Base-by-base conservation (phyloP, 2,888 invertebrate genomes). In the Vannuccia rotundouncinata region DNA sequence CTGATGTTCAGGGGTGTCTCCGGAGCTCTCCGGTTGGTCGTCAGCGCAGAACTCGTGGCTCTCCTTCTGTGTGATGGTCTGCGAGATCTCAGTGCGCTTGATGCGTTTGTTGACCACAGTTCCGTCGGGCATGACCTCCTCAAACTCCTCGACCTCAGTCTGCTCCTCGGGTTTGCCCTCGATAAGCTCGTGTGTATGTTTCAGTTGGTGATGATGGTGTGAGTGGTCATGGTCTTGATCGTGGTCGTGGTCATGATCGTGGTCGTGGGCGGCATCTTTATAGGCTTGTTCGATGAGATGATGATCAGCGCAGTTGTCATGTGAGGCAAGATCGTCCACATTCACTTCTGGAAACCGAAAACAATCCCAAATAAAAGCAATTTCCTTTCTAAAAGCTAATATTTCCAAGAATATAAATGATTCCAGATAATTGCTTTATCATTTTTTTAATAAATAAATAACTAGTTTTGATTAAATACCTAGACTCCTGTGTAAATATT, bases 161-260 rank as follows among this genome's bases (percentile, higher is more conserved):
- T 31, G 45, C 28, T 75, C 81, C 30, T 81, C 81, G n/a, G 81
- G 81, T n/a, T 79, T 60, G 22, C 79, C 60, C 22, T 79, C 60
- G 30, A 79, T 74, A 1, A 79, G 29, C 29, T 79, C 66, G 28
- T 80, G 80, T 31, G 74, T 74, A 17, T 78, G 28, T 17, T 27
- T 74, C 25, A 78, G 60, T 5, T 78, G 66, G 28, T 78, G 74
- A 28, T 31, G 31, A 17, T 77, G 31, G 25, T 30, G 77, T 13
- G 5, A n/a, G 25, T 77, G 31, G 22, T 5, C 27, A 73, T 25
- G 27, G 17, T 66, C 66, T 22, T 2, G 22, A 2, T 66, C 17
- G 73, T 73, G n/a, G 22, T 5, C 27, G n/a, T 25, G 27, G 17
- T 66, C 66, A 66, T 2, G 22, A 2, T 66, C 17, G 2, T 66